Evolutionary conservation across 2,797 vertebrate genomes (phyloP).

Genomic region (Typhlichthys eigenmanni): DNA sequence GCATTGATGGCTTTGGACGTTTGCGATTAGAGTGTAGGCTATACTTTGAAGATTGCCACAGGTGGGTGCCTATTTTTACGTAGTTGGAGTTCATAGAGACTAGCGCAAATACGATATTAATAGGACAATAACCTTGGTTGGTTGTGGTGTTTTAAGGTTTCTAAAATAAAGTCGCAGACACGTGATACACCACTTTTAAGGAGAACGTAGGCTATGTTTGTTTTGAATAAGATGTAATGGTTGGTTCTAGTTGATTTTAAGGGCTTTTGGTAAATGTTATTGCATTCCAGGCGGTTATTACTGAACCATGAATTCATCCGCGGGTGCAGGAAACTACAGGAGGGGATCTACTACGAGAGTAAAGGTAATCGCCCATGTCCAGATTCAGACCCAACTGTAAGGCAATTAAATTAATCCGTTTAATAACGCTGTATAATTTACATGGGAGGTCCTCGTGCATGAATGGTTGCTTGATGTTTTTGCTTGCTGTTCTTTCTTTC

Average conservation of each 20-base stretch:
- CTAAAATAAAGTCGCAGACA: no score
- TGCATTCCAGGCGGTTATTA: slow-evolving; percentile 24
- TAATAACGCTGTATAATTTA: no score
- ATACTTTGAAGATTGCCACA: slow-evolving; percentile 30
- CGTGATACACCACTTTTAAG: no score
- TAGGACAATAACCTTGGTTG: no score
- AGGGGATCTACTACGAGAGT: slow-evolving; percentile 64
- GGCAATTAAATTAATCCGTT: no score
- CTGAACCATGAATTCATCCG: slow-evolving; percentile 78
- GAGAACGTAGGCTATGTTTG: no score
- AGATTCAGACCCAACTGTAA: background rate
- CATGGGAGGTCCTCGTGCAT: no score
- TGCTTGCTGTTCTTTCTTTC: no score
- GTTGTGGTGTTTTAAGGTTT: no score
- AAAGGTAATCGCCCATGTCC: slow-evolving; percentile 57
- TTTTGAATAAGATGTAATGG: background rate
- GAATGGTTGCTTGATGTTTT: no score
- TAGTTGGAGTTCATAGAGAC: slow-evolving; percentile 10
- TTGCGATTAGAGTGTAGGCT: background rate
- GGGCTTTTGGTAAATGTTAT: slow-evolving; percentile 39
- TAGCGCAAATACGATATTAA: background rate
- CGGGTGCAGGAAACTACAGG: slow-evolving; percentile 76
- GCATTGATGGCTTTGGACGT: slow-evolving; percentile 20
- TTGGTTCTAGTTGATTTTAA: slow-evolving; percentile 29
- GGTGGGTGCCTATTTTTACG: slow-evolving; percentile 43